These are phyloP conservation scores for Zaprionus vittiger DNA, from an alignment of 1,140 invertebrate species.

Conservation along the genomic window DNA sequence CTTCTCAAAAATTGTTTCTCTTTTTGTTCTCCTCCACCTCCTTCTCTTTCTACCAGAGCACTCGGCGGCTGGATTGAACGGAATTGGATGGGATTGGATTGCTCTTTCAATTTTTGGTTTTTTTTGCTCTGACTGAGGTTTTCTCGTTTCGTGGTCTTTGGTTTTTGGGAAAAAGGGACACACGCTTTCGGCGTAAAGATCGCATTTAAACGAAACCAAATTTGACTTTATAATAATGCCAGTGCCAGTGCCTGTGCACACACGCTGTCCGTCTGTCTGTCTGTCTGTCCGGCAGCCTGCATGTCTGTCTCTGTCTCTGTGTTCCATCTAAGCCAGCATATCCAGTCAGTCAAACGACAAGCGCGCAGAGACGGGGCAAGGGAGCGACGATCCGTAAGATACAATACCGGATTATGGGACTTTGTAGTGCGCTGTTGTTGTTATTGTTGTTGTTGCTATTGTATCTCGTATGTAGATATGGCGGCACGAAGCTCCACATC, in stretches of 20 bases:
- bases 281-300: slow-evolving; percentile 16
- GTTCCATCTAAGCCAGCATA: slow-evolving; percentile 61
- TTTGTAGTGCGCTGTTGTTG: slow-evolving; percentile 58
- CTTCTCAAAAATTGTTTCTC: slow-evolving; percentile 52
- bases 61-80: slow-evolving; percentile 57
- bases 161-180: slow-evolving; percentile 71
- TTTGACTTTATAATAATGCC: slow-evolving; percentile 83
- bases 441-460: slow-evolving; percentile 37
- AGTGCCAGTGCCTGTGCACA: slow-evolving; percentile 64
- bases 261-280: slow-evolving; percentile 30
- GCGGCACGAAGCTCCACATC: slow-evolving; percentile 66
- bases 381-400: slow-evolving; percentile 71
- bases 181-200: slow-evolving; percentile 83
- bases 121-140: slow-evolving; percentile 22
- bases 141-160: slow-evolving; percentile 32
- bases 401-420: slow-evolving; percentile 78
- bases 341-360: slow-evolving; percentile 48
- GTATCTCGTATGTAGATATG: slow-evolving; percentile 77
- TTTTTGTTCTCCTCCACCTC: slow-evolving; percentile 36
- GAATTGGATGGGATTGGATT: slow-evolving; percentile 48
- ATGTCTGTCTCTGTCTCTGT: slow-evolving; percentile 16
- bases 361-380: slow-evolving; percentile 5
- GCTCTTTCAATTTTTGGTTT: slow-evolving; percentile 48
- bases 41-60: slow-evolving; percentile 41
- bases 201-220: slow-evolving; percentile 82